Evolutionary conservation across 2,797 vertebrate genomes (phyloP).

Genomic region (Phoeniculus purpureus): DNA sequence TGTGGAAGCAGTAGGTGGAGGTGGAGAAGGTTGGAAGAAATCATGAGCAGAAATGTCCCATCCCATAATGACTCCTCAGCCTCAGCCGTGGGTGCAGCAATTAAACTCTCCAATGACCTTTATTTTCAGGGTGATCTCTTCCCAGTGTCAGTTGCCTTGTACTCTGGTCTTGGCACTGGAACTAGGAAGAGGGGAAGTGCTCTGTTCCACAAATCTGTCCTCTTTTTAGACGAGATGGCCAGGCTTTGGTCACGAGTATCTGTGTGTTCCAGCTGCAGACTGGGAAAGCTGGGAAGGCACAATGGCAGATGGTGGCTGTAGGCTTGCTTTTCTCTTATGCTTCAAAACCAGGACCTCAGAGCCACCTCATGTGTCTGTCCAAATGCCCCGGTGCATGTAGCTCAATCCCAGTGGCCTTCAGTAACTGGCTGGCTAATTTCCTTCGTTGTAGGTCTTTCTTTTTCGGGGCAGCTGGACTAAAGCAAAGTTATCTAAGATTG

Average conservation of each 20-base stretch:
- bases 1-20: background rate
- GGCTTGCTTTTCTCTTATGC: background rate
- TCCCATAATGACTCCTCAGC: background rate
- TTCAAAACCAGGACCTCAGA: background rate
- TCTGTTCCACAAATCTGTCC: background rate
- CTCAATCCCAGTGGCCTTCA: background rate
- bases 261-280: fast-evolving
- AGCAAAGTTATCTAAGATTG: background rate
- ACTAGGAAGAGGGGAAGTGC: background rate
- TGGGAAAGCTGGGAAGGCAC: background rate
- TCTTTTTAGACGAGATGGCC: background rate
- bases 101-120: background rate
- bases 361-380: background rate
- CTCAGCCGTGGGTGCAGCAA: background rate
- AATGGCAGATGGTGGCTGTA: background rate
- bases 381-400: background rate
- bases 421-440: background rate
- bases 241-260: background rate
- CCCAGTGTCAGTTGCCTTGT: background rate
- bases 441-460: background rate
- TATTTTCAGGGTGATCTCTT: background rate
- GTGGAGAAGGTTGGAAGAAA: background rate
- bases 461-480: background rate
- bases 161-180: background rate
- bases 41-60: background rate